Percentiles rank a stretch among this genome's conserved stretches.
Conservation (phyloP, 1,140 invertebrate genomes). For the Adelges cooleyi region DNA sequence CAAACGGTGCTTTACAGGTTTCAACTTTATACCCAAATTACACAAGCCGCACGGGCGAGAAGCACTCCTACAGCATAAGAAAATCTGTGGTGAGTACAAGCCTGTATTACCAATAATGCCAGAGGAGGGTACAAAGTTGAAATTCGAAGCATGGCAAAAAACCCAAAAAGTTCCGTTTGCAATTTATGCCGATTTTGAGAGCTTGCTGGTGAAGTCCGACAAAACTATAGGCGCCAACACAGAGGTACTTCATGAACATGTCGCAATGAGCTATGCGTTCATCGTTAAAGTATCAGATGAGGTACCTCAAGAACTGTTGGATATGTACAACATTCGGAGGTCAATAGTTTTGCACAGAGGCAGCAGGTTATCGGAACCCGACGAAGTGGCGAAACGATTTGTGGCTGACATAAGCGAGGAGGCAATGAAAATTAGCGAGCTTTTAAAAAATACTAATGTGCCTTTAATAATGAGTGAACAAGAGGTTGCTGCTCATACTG, state of each 20-base stretch:
- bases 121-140: not conserved
- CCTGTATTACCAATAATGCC: not conserved
- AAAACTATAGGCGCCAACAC: not conserved
- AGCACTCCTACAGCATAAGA: not conserved
- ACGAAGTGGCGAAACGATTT: not conserved
- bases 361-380: not conserved
- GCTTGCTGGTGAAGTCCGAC: not conserved
- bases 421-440: not conserved
- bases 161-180: not conserved
- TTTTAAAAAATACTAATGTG: not conserved
- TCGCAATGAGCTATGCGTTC: not conserved
- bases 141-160: not conserved
- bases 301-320: not conserved
- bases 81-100: not conserved
- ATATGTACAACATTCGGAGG: not conserved
- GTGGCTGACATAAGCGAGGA: not conserved
- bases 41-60: not conserved
- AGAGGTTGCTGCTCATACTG: not conserved
- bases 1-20: not conserved
- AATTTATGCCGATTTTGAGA: constrained; percentile 16
- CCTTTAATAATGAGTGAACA: not conserved
- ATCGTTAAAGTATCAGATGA: not conserved
- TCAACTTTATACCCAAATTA: not conserved
- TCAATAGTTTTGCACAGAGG: not conserved
- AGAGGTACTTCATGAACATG: not conserved